These are phyloP conservation scores for Eupithecia pulchellata DNA, from an alignment of 2,888 invertebrate genomes.

Conservation along the genomic window DNA sequence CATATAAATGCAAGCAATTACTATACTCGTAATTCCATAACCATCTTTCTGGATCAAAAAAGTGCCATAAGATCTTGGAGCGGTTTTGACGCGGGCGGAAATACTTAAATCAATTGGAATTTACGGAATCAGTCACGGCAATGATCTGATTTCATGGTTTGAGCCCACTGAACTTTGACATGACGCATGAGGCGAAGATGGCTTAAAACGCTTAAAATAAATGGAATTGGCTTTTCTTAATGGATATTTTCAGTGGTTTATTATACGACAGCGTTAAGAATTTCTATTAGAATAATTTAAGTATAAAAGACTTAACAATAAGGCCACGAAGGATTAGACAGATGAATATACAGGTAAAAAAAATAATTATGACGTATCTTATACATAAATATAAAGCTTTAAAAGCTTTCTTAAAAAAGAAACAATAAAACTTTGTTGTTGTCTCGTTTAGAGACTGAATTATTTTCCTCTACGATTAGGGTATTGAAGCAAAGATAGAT, in stretches of 20 bases:
- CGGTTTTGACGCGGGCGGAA: conserved; percentile 1
- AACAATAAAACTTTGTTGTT: no score
- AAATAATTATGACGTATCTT: no score
- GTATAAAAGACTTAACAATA: no score
- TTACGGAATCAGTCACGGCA: conserved; percentile 32
- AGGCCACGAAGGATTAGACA: no score
- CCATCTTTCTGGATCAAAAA: not conserved
- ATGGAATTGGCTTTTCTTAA: conserved; percentile 27
- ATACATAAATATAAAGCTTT: no score
- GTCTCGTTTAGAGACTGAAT: no score
- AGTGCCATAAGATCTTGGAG: not conserved
- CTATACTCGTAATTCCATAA: not conserved
- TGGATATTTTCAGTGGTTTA: not conserved
- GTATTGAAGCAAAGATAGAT: no score
- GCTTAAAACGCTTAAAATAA: conserved; percentile 35
- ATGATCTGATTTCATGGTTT: conserved; percentile 40
- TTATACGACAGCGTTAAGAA: no score
- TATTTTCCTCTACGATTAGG: not conserved
- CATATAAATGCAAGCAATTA: not conserved
- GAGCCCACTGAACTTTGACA: conserved; percentile 33
- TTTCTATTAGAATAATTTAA: no score
- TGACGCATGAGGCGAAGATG: conserved; percentile 4
- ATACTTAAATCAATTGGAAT: conserved; percentile 17
- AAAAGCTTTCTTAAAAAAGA: no score
- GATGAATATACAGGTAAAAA: no score